Base-by-base conservation (phyloP, 2,113 vertebrate species). In the Pontoporia blainvillei region DNA sequence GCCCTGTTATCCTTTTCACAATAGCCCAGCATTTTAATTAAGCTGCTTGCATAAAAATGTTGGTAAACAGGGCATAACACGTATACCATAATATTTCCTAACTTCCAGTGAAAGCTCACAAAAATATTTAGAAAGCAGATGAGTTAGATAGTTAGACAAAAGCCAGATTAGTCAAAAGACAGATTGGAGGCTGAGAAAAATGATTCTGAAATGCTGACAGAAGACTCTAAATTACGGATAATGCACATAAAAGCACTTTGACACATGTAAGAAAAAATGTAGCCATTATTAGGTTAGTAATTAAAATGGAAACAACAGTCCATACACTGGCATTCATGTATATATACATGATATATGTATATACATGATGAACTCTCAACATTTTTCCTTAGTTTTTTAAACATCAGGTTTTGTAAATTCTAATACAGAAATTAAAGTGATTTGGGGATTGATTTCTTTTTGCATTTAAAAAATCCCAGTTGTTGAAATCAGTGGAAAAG, bases 61-160 rank as follows among this genome's bases (percentile, higher is more conserved):
- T 83, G 15, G 9, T 66, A 91, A 94, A 79, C 15, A 87, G 41
- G 13, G 31, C 8, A 17, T 36, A 86, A 78, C 15, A 66, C 7
- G 29, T 67, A 39, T 5, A 79, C 27, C 8, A 9, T 29, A n/a
- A 69, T 23, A n/a, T 36, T 82, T 90, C 31, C 27, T 94, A 86
- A 75, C 36, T 92, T n/a, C 29, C 6, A 18, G 17, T 9, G 62
- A 86, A 73, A 86, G 15, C 31, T 39, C 86, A 61, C 29, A 36
- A 90, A 96, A 75, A 73, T 85, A 96, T 94, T 79, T 59, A 85
- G n/a, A 82, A 54, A 93, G 62, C 27, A 90, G 67, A 52, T 92
- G 79, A 97, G 18, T 73, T 31, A 39, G 39, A 39, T 39, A 84
- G 31, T 88, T 25, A 86, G 61, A 90, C 72, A 83, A 73, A 92